Percentiles rank a stretch among this genome's conserved stretches.
These are phyloP conservation scores for Ciona savignyi DNA, from an alignment of 23 tunicate genomes.

Conservation along the genomic window DNA sequence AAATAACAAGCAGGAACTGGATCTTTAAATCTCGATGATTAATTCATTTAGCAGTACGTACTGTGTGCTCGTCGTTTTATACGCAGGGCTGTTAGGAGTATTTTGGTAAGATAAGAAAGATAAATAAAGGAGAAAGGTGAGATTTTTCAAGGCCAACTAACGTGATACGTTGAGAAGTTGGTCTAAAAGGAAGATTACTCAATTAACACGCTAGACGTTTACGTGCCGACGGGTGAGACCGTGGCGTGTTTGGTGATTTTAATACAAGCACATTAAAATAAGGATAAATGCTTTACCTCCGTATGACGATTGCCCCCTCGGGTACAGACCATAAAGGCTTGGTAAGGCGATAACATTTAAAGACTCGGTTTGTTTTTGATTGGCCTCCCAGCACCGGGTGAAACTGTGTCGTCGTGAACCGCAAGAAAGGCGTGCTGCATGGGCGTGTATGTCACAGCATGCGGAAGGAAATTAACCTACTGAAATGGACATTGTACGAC, in stretches of 20 bases:
- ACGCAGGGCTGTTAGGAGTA: too few species aligned
- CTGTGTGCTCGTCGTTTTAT: too few species aligned
- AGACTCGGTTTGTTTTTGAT: neutral
- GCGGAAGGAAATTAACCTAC: too few species aligned
- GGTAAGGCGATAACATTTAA: neutral
- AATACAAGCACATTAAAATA: neutral
- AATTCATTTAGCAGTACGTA: too few species aligned
- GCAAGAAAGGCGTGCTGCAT: neutral
- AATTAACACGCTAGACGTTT: neutral
- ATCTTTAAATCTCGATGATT: too few species aligned
- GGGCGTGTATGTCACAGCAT: neutral
- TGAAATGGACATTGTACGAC: too few species aligned
- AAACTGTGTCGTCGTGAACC: neutral
- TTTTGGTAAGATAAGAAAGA: too few species aligned
- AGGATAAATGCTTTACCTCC: neutral
- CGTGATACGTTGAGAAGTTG: too few species aligned
- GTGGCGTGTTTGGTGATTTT: neutral
- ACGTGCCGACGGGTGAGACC: neutral
- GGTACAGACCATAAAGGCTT: neutral
- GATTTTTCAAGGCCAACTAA: too few species aligned
- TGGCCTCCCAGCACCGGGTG: neutral
- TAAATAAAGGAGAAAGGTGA: too few species aligned
- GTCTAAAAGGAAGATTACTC: neutral
- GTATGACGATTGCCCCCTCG: neutral
- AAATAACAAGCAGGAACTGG: neutral